Conservation (phyloP, 1,140 invertebrate species). For the Centruroides vittatus region DNA sequence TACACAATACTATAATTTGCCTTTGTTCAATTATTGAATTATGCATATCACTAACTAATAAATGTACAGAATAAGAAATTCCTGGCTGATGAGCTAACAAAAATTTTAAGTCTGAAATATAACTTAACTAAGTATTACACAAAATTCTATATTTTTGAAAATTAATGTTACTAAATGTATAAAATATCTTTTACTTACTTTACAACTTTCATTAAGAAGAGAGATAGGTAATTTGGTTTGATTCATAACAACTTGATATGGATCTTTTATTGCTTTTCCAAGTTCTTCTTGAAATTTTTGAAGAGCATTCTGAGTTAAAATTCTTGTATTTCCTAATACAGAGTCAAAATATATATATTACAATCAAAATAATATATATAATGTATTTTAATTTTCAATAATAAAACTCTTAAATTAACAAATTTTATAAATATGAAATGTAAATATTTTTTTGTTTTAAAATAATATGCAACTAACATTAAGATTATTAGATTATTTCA, state of each 20-base stretch:
- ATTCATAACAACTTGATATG: constrained; percentile 95
- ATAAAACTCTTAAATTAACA: not conserved
- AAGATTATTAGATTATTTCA: too few species aligned
- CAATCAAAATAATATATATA: not conserved
- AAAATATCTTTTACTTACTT: too few species aligned
- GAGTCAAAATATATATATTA: not conserved
- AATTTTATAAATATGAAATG: not conserved
- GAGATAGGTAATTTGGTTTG: constrained; percentile 89
- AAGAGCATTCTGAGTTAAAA: constrained; percentile 79
- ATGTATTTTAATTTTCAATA: not conserved
- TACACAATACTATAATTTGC: too few species aligned
- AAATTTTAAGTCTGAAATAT: too few species aligned
- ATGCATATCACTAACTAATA: too few species aligned
- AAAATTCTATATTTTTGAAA: too few species aligned
- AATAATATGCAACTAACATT: not conserved
- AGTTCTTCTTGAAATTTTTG: constrained; percentile 97
- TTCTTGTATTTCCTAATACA: constrained; percentile 39
- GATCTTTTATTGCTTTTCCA: constrained; percentile 83
- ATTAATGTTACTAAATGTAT: too few species aligned
- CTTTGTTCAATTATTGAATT: too few species aligned
- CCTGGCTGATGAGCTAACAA: too few species aligned
- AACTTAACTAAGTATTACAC: too few species aligned
- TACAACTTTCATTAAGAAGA: constrained; percentile 53
- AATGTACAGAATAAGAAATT: too few species aligned
- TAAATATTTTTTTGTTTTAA: not conserved